Percentiles rank a stretch among this genome's conserved stretches.
These are phyloP conservation scores for Rafetus swinhoei DNA, from an alignment of 2,113 vertebrate genomes.

Conservation along the genomic window DNA sequence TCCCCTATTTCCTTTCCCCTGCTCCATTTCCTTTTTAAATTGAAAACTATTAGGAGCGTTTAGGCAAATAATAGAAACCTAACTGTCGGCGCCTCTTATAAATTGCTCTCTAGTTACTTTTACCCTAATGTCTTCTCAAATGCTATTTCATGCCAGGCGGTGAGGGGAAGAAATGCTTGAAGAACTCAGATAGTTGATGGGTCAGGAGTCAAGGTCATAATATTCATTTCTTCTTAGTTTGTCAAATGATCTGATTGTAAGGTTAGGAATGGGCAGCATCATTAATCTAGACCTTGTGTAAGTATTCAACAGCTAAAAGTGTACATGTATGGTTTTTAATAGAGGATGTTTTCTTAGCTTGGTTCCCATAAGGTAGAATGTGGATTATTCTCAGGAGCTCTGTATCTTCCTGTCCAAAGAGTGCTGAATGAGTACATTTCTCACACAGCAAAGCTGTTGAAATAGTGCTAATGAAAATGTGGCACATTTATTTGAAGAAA, in stretches of 20 bases:
- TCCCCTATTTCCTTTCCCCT: conserved; percentile 50
- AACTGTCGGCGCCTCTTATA: conserved; percentile 54
- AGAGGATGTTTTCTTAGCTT: neutral
- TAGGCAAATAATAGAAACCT: conserved; percentile 71
- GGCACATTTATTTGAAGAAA: neutral
- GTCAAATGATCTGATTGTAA: conserved; percentile 4
- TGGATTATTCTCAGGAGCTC: neutral
- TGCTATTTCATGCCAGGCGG: neutral
- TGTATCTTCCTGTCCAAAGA: rapidly evolving
- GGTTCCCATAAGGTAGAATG: neutral
- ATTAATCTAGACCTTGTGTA: neutral
- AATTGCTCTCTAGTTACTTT: conserved; percentile 54
- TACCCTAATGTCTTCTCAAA: conserved; percentile 55
- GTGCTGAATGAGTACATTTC: neutral
- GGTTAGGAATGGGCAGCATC: neutral
- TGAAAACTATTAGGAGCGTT: conserved; percentile 72
- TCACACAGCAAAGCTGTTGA: neutral
- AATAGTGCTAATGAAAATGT: neutral
- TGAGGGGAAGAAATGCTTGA: conserved; percentile 45
- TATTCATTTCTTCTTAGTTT: conserved; percentile 46
- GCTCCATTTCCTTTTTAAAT: conserved; percentile 76
- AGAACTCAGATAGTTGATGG: conserved; percentile 18
- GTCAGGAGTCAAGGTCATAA: conserved; percentile 53
- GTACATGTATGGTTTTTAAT: neutral
- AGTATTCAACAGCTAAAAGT: neutral